phyloP scores from a whole-genome alignment of 2,797 vertebrate genomes.

The Channa striata region DNA sequence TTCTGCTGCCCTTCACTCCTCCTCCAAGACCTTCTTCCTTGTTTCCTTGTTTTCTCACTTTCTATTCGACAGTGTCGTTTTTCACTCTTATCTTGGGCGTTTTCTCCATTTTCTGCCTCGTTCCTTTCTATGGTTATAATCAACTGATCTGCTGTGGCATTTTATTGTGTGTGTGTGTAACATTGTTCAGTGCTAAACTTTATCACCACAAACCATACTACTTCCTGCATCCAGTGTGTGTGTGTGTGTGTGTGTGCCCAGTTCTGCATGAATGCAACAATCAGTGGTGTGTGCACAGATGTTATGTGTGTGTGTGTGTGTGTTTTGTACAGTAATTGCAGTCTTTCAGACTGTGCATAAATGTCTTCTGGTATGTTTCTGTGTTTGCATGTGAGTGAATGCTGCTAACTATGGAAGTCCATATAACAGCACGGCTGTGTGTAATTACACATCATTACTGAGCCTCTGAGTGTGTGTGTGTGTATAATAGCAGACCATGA shows the following conservation, averaged over 20 bases:
- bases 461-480: conserved; percentile 16
- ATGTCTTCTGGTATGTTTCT: conserved; percentile 23
- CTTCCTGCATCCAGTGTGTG: conserved; percentile 53
- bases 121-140: conserved; percentile 67
- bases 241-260: conserved; percentile 11
- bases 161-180: conserved; percentile 52
- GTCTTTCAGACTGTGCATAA: conserved; percentile 15
- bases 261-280: conserved; percentile 19
- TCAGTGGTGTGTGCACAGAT: neutral
- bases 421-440: conserved; percentile 54
- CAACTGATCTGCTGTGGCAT: conserved; percentile 58
- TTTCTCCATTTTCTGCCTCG: conserved; percentile 67
- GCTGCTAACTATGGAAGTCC: conserved; percentile 61
- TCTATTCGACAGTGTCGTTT: conserved; percentile 2
- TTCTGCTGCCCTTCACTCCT: neutral
- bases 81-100: conserved; percentile 64
- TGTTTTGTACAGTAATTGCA: neutral
- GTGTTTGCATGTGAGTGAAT: neutral
- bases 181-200: conserved; percentile 55
- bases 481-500: conserved; percentile 23
- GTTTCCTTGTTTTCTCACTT: conserved; percentile 20
- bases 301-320: conserved; percentile 18
- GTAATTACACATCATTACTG: conserved; percentile 71
- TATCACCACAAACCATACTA: conserved; percentile 63
- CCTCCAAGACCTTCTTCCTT: neutral